Conservation (phyloP, 2,888 invertebrate species). For the Octonoba sinensis region DNA sequence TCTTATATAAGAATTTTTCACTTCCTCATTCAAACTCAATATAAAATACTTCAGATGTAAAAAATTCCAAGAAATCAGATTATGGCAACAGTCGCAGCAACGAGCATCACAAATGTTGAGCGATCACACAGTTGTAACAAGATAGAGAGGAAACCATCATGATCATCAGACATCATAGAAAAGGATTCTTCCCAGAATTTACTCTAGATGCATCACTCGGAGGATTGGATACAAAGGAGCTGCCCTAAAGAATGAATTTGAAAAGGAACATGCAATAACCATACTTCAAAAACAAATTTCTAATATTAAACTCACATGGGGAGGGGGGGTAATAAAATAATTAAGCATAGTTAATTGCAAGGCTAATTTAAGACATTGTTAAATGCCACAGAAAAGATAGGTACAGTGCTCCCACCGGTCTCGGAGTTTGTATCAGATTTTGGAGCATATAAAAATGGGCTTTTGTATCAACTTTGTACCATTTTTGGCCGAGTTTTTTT, state of each 20-base stretch:
- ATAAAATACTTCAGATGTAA: too few species aligned
- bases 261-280: background rate
- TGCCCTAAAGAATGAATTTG: conserved; percentile 17
- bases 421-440: too few species aligned
- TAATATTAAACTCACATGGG: background rate
- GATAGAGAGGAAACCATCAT: conserved; percentile 33
- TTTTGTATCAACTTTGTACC: too few species aligned
- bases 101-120: conserved; percentile 50
- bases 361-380: too few species aligned
- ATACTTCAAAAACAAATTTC: background rate
- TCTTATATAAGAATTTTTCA: too few species aligned
- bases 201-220: conserved; percentile 17
- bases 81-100: conserved; percentile 39
- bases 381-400: too few species aligned
- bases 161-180: conserved; percentile 35
- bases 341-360: background rate
- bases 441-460: too few species aligned
- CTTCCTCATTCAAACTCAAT: background rate
- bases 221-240: conserved; percentile 24
- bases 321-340: background rate
- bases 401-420: too few species aligned
- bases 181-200: conserved; percentile 49
- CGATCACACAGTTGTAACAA: conserved; percentile 56
- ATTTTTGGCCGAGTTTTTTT: too few species aligned
- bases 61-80: conserved; percentile 23